phyloP scores from a whole-genome alignment of 1,140 invertebrate species.

The Bicyclus anynana region DNA sequence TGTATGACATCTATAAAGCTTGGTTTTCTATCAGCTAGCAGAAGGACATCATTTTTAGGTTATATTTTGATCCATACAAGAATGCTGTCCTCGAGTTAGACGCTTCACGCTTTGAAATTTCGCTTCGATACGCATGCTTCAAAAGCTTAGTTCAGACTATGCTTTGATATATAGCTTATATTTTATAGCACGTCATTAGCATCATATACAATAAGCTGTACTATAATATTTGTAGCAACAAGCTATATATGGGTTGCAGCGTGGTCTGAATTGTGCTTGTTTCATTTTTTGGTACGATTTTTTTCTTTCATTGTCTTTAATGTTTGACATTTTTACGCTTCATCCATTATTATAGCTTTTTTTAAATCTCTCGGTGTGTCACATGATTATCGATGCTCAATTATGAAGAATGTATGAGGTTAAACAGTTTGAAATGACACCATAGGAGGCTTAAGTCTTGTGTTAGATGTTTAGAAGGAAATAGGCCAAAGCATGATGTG shows the following conservation, averaged over 20 bases:
- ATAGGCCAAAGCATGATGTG: slow-evolving; percentile 57
- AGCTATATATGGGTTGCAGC: no score
- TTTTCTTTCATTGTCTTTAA: slow-evolving; percentile 1
- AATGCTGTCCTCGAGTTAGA: slow-evolving; percentile 15
- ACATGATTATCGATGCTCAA: slow-evolving; percentile 22
- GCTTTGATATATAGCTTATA: no score
- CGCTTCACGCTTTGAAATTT: slow-evolving; percentile 23
- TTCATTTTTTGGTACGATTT: slow-evolving; percentile 14
- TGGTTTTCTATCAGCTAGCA: slow-evolving; percentile 13
- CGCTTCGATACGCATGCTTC: slow-evolving; percentile 27
- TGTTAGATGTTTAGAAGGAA: slow-evolving; percentile 53
- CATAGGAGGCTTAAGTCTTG: slow-evolving; percentile 40
- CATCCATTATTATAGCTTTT: slow-evolving; percentile 17
- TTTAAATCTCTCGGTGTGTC: slow-evolving; percentile 22
- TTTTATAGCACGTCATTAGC: no score
- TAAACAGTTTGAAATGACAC: slow-evolving; percentile 7
- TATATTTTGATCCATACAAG: not conserved
- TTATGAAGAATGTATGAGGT: slow-evolving; percentile 8
- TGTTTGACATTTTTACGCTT: slow-evolving; percentile 13
- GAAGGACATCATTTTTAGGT: slow-evolving; percentile 12
- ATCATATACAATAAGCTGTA: no score
- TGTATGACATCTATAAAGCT: slow-evolving; percentile 10
- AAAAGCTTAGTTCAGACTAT: slow-evolving; percentile 2
- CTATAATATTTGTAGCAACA: no score
- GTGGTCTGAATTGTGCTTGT: no score